Evolutionary conservation across 2,113 vertebrate species (phyloP).

Genomic region (Heliornis fulica): DNA sequence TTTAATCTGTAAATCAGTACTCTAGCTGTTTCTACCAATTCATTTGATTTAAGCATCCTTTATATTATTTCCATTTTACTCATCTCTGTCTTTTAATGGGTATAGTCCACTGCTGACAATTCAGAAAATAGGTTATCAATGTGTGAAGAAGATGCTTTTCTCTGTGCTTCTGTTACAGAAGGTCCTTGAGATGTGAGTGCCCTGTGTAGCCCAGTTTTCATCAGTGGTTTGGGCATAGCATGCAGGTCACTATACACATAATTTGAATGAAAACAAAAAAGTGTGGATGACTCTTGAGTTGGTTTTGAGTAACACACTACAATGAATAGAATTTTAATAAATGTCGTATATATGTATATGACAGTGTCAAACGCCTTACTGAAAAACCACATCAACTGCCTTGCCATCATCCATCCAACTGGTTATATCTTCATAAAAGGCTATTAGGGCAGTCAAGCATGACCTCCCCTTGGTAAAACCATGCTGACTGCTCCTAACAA

Average conservation of each 20-base stretch:
- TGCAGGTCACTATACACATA: neutral
- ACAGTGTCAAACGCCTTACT: no score
- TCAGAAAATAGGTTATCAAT: neutral
- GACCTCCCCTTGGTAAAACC: no score
- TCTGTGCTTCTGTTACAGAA: neutral
- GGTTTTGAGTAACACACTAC: neutral
- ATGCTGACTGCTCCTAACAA: no score
- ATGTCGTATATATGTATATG: neutral
- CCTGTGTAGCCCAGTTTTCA: neutral
- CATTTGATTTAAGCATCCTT: neutral
- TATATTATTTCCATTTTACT: neutral
- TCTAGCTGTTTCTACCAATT: neutral
- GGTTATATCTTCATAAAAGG: no score
- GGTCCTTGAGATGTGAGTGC: neutral
- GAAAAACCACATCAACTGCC: no score
- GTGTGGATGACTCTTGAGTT: neutral
- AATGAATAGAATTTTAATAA: neutral
- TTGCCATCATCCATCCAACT: no score
- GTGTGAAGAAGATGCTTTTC: neutral
- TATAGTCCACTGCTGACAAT: neutral
- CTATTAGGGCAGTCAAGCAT: no score
- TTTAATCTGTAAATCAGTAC: neutral
- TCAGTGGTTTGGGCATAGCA: neutral
- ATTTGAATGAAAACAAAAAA: neutral
- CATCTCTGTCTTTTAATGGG: neutral